Evolutionary conservation across 2,888 invertebrate species (phyloP), one percentile per base, ranked within the genome.

Genomic region (Macrophya alboannulata): DNA sequence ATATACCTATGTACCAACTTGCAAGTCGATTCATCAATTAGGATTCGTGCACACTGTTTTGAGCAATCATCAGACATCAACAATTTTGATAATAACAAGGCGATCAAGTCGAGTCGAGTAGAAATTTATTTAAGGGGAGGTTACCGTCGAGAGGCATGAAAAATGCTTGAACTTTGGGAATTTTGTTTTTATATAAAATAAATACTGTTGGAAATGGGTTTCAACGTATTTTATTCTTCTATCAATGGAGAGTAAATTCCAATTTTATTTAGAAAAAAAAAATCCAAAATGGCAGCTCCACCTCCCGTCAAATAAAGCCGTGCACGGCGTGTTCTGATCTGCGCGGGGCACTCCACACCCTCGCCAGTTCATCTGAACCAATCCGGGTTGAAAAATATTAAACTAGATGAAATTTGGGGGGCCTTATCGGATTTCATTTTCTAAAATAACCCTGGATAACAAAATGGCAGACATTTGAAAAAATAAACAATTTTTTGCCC

Each of bases 261-360:
- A 40, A 71, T 71, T 71, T 71, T 37, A 37, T 71, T 40, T 15
- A 71, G 21, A 71, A 37, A 71, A 71, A 71, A 71, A 71, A 71
- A 71, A 71, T 71, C 40, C 40, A 40, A 40, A 71, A 71, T 37
- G 40, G 40, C 12, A 40, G 71, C 71, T 71, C 37, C 71, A 40
- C 25, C 65, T 12, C 55, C 15, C 55, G 55, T 55, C 55, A n/a
- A n/a, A 55, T n/a, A 55, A 55, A 55, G 55, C n/a, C 55, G 6
- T 55, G 15, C n/a, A 55, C 55, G n/a, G 62, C 62, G 62, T 62
- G 62, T 25, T 62, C 21, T 62, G 17, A 40, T 71, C 40, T 40
- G 40, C 71, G 71, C 71, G 37, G 37, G 71, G 71, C 71, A 40
- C 17, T 71, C n/a, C 71, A 71, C 71, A 71, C 17, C 71, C 71